A percentile compares a stretch with the other conserved stretches of the same genome.
phyloP scores from a whole-genome alignment of 1,140 invertebrate species.

The Plectrocnemia conspersa region DNA sequence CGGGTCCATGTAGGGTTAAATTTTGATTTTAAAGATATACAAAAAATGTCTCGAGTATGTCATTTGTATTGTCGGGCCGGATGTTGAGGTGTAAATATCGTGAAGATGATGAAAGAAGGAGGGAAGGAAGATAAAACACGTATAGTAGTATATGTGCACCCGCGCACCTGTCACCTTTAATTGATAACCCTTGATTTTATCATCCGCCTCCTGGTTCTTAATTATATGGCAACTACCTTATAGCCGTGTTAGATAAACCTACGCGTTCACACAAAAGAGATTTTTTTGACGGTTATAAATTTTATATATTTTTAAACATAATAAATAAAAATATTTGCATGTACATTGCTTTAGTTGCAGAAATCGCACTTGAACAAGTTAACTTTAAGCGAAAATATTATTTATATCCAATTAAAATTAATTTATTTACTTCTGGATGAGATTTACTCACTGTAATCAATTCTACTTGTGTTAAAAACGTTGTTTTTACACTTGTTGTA shows the following conservation, averaged over 20 bases:
- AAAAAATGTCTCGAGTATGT: too few species aligned
- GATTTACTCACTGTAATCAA: too few species aligned
- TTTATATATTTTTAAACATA: background rate
- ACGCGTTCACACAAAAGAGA: background rate
- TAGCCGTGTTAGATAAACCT: slow-evolving; percentile 15
- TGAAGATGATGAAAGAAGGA: slow-evolving; percentile 10
- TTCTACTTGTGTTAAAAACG: too few species aligned
- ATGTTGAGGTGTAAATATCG: too few species aligned
- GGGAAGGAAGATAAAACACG: slow-evolving; percentile 11
- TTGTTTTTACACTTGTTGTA: too few species aligned
- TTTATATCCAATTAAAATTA: too few species aligned
- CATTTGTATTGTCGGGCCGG: too few species aligned
- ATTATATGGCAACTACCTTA: slow-evolving; percentile 24
- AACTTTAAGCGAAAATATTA: too few species aligned
- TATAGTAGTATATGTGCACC: slow-evolving; percentile 8
- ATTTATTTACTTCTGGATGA: too few species aligned
- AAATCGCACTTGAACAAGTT: too few species aligned
- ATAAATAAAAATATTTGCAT: slow-evolving; percentile 2
- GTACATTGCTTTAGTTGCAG: background rate
- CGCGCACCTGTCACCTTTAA: slow-evolving; percentile 23
- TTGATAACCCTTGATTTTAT: slow-evolving; percentile 24
- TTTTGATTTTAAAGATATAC: too few species aligned
- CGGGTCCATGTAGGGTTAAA: too few species aligned
- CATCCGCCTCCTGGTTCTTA: slow-evolving; percentile 20
- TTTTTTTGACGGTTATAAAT: background rate